A percentile compares a stretch with the other conserved stretches of the same genome.
phyloP scores from a whole-genome alignment of 53 echinoderm and acorn worm species.

The Zoroaster sp. region DNA sequence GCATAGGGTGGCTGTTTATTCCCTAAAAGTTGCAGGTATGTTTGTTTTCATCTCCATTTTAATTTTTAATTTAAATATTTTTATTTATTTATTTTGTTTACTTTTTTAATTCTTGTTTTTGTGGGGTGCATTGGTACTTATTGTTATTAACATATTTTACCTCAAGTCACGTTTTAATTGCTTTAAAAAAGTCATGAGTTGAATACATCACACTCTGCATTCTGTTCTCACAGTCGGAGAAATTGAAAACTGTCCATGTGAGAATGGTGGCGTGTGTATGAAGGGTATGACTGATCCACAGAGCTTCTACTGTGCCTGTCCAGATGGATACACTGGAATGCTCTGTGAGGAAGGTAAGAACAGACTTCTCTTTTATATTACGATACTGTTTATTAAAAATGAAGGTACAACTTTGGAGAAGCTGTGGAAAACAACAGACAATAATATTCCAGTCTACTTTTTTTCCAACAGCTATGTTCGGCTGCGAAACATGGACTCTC shows the following conservation, averaged over 20 bases:
- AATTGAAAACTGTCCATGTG: neutral
- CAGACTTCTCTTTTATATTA: no score
- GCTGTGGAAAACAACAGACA: no score
- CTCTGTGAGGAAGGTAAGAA: slow-evolving; percentile 8
- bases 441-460: no score
- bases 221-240: neutral
- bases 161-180: neutral
- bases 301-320: slow-evolving; percentile 23
- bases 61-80: neutral
- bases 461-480: no score
- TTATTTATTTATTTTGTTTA: neutral
- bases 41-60: neutral
- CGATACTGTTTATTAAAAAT: no score
- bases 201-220: neutral
- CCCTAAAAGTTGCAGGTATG: no score
- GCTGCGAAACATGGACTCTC: no score
- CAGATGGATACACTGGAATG: neutral
- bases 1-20: no score
- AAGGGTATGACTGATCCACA: neutral
- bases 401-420: no score
- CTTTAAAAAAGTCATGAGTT: neutral
- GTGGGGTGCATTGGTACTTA: no score
- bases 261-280: neutral
- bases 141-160: neutral
- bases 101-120: neutral